These are phyloP conservation scores for Bovichtus variegatus DNA, from an alignment of 2,797 vertebrate species.

Conservation along the genomic window DNA sequence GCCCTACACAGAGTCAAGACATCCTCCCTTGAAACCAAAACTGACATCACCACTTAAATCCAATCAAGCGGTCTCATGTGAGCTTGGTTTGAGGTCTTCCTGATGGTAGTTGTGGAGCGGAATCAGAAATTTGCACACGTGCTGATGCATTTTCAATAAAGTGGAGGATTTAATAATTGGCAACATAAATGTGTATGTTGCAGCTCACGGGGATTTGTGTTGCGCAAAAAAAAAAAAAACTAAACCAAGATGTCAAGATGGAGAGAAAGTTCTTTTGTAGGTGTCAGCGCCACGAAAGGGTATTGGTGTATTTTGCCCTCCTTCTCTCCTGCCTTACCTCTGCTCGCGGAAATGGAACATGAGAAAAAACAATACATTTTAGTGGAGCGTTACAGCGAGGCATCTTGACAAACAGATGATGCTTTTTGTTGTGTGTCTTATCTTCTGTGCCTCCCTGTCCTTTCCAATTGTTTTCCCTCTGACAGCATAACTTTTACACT, in stretches of 20 bases:
- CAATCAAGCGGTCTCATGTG: constrained; percentile 68
- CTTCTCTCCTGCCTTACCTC: constrained; percentile 5
- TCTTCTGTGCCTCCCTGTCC: constrained; percentile 40
- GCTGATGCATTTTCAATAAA: constrained; percentile 32
- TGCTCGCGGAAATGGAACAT: constrained; percentile 45
- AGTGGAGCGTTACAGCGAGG: constrained; percentile 16
- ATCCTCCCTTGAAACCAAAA: constrained; percentile 70
- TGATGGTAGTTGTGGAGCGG: constrained; percentile 38
- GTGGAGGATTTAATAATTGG: constrained; percentile 14
- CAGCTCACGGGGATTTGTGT: neutral
- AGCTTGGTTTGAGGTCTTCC: constrained; percentile 47
- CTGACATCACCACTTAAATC: constrained; percentile 70
- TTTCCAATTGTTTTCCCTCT: constrained; percentile 55
- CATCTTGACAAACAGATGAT: constrained; percentile 56
- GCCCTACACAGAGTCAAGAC: constrained; percentile 71
- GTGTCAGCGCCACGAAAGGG: constrained; percentile 30
- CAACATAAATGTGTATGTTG: constrained; percentile 26
- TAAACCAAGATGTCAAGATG: constrained; percentile 16
- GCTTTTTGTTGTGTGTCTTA: constrained; percentile 59
- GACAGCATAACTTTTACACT: constrained; percentile 61
- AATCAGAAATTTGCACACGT: constrained; percentile 36
- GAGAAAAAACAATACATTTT: constrained; percentile 50
- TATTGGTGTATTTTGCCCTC: constrained; percentile 16
- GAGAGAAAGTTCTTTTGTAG: constrained; percentile 19
- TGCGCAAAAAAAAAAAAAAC: too few species aligned